Evolutionary conservation across 2,888 invertebrate genomes (phyloP).

Genomic region (Rapana venosa): DNA sequence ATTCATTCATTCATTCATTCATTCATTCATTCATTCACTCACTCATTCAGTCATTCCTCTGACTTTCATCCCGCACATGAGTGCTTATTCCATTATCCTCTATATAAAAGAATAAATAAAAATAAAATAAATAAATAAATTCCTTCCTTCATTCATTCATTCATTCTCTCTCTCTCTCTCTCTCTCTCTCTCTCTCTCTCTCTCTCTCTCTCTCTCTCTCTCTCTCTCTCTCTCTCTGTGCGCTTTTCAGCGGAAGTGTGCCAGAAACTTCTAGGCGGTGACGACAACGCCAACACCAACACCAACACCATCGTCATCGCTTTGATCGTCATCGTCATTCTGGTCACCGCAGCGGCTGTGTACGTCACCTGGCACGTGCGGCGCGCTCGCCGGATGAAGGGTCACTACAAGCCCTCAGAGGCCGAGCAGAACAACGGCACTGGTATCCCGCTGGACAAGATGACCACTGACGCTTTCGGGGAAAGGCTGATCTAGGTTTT

Average conservation of each 20-base stretch:
- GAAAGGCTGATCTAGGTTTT: constrained; percentile 44
- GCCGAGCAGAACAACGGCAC: constrained; percentile 43
- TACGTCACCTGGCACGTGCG: constrained; percentile 59
- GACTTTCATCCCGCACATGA: too few species aligned
- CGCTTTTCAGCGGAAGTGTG: constrained; percentile 24
- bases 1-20: too few species aligned
- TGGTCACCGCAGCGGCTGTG: constrained; percentile 54
- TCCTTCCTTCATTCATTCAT: too few species aligned
- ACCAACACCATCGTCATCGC: constrained; percentile 54
- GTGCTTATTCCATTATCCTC: too few species aligned
- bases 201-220: background rate
- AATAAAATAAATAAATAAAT: too few species aligned
- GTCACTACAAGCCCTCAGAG: constrained; percentile 66
- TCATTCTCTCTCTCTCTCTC: constrained; percentile 17
- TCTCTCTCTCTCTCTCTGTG: constrained; percentile 2
- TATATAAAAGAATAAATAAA: too few species aligned
- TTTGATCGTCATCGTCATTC: constrained; percentile 55
- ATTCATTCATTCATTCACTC: too few species aligned
- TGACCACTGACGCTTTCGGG: constrained; percentile 38
- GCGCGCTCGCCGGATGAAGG: constrained; percentile 62
- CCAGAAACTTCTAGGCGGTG: background rate
- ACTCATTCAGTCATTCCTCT: too few species aligned
- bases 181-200: background rate
- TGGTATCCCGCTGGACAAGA: constrained; percentile 45
- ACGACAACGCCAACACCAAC: constrained; percentile 4